Evolutionary conservation across 2,888 invertebrate genomes (phyloP).

Genomic region (Iselma pallidipennis): DNA sequence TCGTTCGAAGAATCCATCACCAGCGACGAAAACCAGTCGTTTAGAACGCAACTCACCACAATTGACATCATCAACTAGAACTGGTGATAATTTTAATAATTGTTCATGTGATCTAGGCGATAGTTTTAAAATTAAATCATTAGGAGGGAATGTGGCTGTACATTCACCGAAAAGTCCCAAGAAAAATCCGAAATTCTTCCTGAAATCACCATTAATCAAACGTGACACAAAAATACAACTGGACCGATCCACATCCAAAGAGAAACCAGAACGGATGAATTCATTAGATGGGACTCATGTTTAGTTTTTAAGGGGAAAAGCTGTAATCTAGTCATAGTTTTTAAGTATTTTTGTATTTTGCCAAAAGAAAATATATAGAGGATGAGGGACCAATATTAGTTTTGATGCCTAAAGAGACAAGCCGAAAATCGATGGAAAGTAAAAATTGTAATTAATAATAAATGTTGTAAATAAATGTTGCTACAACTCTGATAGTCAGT

Average conservation of each 20-base stretch:
- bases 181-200: conserved; percentile 49
- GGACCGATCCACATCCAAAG: conserved; percentile 28
- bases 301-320: conserved; percentile 12
- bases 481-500: not conserved
- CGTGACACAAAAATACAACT: conserved; percentile 46
- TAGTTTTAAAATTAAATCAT: conserved; percentile 37
- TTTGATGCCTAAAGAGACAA: not conserved
- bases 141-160: conserved; percentile 42
- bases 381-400: conserved; percentile 11
- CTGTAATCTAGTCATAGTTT: conserved; percentile 15
- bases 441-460: conserved; percentile 4
- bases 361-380: not conserved
- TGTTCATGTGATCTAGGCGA: conserved; percentile 29
- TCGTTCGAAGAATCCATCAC: conserved; percentile 38
- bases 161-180: conserved; percentile 48
- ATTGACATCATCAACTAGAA: conserved; percentile 33
- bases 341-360: not conserved
- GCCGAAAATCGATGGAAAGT: not conserved
- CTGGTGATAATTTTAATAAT: conserved; percentile 23
- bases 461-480: conserved; percentile 25
- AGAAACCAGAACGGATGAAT: conserved; percentile 39
- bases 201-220: conserved; percentile 50
- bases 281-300: conserved; percentile 48
- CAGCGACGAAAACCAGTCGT: conserved; percentile 39
- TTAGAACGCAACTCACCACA: conserved; percentile 36